Base-by-base conservation (phyloP, 2,797 vertebrate species). In the Menidia menidia region DNA sequence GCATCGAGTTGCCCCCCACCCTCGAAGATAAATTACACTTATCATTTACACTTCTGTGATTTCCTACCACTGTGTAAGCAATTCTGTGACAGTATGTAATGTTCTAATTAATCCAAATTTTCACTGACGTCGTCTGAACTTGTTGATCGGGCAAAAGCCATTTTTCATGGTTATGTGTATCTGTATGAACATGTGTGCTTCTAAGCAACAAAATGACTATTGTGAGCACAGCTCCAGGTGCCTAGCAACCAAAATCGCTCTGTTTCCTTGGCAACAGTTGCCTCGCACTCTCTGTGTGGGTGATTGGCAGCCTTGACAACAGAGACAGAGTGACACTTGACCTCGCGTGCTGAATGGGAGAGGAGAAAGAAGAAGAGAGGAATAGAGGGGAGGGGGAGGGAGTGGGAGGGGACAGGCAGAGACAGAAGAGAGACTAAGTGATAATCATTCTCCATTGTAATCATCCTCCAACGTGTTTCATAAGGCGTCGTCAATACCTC, bases 211-310 rank as follows among this genome's bases (percentile, higher is more conserved):
- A 92, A 93, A 93, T 90, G 88, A 93, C 90, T 92, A 92, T 93
- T 93, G 89, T 92, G 90, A 91, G 90, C 88, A 89, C 89, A 80
- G 92, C 88, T 93, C 92, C 90, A 91, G 93, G 93, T 94, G 92
- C 93, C 90, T 93, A 94, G 93, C 93, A 94, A 95, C 93, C 83
- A 54, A 89, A 71, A 92, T 92, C 77, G 70, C 89, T n/a, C n/a
- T 88, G 92, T 95, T 96, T 94, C 93, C 95, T 81, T 93, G 91
- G 95, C 92, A 93, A 95, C 94, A 60, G 94, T 95, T 95, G 92
- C 95, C 89, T 87, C 52, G 91, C 90, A 91, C 83, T 91, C 88
- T 81, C 88, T 88, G 92, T 94, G 84, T 88, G 88, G 81, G 73
- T 94, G 94, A 95, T 90, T 95, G 94, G 90, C 94, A 94, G 91